These are phyloP conservation scores for Addax nasomaculatus DNA, from an alignment of 2,113 vertebrate genomes.

Conservation along the genomic window DNA sequence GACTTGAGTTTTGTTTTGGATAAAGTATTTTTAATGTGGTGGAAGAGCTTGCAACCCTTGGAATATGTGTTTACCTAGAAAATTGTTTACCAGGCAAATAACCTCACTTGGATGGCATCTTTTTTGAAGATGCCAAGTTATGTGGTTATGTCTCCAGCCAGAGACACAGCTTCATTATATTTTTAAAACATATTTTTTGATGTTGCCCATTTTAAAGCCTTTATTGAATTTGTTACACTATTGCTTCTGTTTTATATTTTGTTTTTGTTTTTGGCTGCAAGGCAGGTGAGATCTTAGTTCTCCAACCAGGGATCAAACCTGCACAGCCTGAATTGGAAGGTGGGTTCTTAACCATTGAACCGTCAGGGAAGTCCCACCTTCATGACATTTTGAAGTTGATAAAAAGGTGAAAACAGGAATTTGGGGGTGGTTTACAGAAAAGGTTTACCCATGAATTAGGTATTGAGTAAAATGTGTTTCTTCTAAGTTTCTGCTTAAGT, in stretches of 20 bases:
- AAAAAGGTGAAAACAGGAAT: neutral
- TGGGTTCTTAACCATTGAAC: neutral
- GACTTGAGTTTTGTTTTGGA: neutral
- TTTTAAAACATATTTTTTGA: neutral
- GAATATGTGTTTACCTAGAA: neutral
- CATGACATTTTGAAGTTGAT: neutral
- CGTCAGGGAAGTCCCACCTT: neutral
- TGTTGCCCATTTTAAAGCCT: neutral
- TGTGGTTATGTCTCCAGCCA: too few species aligned
- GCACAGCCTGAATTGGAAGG: neutral
- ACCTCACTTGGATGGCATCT: too few species aligned
- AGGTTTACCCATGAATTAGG: neutral
- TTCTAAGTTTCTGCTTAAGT: neutral
- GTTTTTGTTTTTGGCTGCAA: neutral
- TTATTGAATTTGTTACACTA: neutral
- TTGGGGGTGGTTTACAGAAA: neutral
- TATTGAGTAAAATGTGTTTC: neutral
- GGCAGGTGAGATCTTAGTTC: neutral
- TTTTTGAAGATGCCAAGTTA: neutral
- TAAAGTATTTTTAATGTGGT: neutral
- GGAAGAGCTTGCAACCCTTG: neutral
- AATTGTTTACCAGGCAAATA: neutral
- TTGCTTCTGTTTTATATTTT: neutral
- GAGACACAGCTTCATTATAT: neutral
- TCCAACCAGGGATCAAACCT: neutral